Evolutionary conservation across 2,888 invertebrate genomes (phyloP), one percentile per base, ranked within the genome.

Genomic region (Thyatira batis): DNA sequence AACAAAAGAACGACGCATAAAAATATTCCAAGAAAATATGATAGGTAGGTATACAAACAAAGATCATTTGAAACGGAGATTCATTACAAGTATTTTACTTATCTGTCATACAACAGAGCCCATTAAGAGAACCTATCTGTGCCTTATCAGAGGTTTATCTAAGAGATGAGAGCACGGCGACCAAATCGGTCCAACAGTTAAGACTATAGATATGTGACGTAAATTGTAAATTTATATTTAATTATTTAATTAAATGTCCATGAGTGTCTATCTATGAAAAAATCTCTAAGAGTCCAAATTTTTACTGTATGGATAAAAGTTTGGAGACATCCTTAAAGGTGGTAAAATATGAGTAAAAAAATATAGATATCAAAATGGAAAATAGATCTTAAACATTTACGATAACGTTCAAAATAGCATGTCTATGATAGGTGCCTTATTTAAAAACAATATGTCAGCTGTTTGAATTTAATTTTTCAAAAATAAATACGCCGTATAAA

Each of bases 51-150:
- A 30, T 27, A 39, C 10, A n/a, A 49, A 51, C 62, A 74, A 48
- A 46, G 27, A 48, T 48, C 27, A 48, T 48, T 48, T 48, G 48
- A 48, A 76, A 67, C 63, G 69, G 67, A 83, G 84, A 85, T 87
- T 85, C 86, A 85, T 87, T 85, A 82, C 75, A 52, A 25, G 21
- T 11, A 48, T 58, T 83, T 85, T 84, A n/a, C 82, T 87, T 84
- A 89, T 88, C 87, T 60, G 58, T 17, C 46, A 66, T 63, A 78
- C 77, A 80, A 79, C 76, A 65, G 72, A 69, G 68, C 71, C 85
- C 87, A 87, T 88, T 87, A 87, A 76, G 77, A 72, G 71, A 62
- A 65, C 39, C 68, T 84, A 84, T 82, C 82, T 69, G 65, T 59
- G 45, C 50, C 53, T 82, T 86, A 87, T 87, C 87, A 65, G 57